These are phyloP conservation scores for Ptychadena robeensis DNA, from an alignment of 2,797 vertebrate species.

Conservation along the genomic window DNA sequence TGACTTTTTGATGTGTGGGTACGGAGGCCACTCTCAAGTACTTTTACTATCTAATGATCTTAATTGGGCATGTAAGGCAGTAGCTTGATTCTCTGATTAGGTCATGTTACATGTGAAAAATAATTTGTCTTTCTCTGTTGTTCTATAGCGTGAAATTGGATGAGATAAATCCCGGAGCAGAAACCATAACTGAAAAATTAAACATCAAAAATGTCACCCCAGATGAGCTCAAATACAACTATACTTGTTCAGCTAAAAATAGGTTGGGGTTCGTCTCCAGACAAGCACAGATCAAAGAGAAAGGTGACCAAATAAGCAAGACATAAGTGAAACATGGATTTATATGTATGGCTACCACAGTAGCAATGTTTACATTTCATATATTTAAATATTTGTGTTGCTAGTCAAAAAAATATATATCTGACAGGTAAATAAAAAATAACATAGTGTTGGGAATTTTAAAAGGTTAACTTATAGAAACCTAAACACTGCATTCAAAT, in stretches of 20 bases:
- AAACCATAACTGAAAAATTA: conserved; percentile 71
- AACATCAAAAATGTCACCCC: conserved; percentile 76
- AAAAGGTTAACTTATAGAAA: too few species aligned
- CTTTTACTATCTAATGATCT: conserved; percentile 11
- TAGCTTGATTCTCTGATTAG: background rate
- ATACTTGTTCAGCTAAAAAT: conserved; percentile 85
- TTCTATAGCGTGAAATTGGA: conserved; percentile 66
- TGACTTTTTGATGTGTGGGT: background rate
- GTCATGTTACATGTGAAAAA: background rate
- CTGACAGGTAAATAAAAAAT: too few species aligned
- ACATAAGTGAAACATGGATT: background rate
- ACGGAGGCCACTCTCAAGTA: background rate
- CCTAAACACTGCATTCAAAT: too few species aligned
- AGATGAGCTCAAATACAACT: conserved; percentile 81
- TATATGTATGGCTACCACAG: background rate
- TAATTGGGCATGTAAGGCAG: background rate
- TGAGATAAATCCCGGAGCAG: conserved; percentile 65
- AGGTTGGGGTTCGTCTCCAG: conserved; percentile 68
- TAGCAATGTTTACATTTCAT: background rate
- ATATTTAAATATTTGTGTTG: background rate
- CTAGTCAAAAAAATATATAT: background rate
- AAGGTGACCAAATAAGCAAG: conserved; percentile 75
- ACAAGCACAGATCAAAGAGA: conserved; percentile 75
- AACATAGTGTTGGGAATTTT: background rate
- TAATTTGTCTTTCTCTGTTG: conserved; percentile 42